A percentile compares a stretch with the other conserved stretches of the same genome.
These are phyloP conservation scores for Sminthurides bifidus DNA, from an alignment of 1,140 invertebrate genomes.

Conservation along the genomic window DNA sequence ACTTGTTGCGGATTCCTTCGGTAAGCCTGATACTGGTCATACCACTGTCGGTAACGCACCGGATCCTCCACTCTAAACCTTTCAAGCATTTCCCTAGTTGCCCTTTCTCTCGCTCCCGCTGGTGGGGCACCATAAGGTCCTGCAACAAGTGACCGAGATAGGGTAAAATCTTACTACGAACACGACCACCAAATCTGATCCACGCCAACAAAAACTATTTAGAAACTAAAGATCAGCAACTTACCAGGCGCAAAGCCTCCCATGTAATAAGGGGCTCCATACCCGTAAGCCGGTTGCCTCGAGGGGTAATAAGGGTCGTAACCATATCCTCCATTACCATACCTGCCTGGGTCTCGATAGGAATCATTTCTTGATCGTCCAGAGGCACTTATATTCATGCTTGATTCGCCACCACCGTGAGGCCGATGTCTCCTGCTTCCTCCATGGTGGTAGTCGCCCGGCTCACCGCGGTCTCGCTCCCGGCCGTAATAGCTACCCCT, in stretches of 20 bases:
- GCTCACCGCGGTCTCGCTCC: conserved; percentile 4
- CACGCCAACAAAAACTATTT: no score
- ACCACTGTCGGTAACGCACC: conserved; percentile 60
- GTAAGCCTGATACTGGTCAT: conserved; percentile 51
- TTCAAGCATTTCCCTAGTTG: conserved; percentile 49
- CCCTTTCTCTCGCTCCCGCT: conserved; percentile 30
- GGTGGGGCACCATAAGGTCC: conserved; percentile 16
- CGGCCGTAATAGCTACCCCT: conserved; percentile 11
- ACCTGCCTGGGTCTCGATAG: conserved; percentile 6
- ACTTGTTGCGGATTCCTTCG: conserved; percentile 17
- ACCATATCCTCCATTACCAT: not conserved
- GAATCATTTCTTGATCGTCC: conserved; percentile 4
- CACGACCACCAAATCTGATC: not conserved
- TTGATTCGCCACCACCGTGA: not conserved
- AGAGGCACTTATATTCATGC: not conserved
- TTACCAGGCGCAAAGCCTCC: not conserved
- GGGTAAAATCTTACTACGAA: conserved; percentile 21
- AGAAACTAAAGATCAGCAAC: no score
- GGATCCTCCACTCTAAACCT: conserved; percentile 62
- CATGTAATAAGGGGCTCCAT: conserved; percentile 5
- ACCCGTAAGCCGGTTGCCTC: not conserved
- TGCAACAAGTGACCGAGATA: conserved; percentile 37
- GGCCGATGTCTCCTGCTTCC: not conserved
- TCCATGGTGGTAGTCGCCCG: not conserved
- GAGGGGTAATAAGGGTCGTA: not conserved